These are phyloP conservation scores for Canis aureus DNA, from an alignment of 2,113 vertebrate genomes.

Conservation along the genomic window DNA sequence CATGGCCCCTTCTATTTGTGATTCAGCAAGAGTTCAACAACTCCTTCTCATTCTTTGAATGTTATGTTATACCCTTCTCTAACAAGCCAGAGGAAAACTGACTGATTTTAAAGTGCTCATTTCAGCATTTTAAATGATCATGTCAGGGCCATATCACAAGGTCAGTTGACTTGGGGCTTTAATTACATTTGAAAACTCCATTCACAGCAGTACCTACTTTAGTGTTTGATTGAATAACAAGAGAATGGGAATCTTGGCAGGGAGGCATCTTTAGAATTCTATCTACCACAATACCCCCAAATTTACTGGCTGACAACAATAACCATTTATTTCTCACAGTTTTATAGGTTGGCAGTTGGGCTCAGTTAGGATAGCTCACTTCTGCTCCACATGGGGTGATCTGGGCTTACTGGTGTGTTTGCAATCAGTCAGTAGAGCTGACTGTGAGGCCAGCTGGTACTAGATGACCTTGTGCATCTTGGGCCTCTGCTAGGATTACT, in stretches of 20 bases:
- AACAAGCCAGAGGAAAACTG: background rate
- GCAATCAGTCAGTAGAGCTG: background rate
- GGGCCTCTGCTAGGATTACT: background rate
- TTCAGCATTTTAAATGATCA: background rate
- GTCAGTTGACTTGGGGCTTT: background rate
- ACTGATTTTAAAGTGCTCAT: background rate
- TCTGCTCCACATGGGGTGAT: background rate
- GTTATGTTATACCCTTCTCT: background rate
- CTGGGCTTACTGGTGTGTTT: background rate
- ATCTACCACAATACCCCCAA: background rate
- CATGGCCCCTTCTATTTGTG: background rate
- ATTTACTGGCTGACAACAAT: background rate
- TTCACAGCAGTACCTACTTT: background rate
- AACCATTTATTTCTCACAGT: background rate
- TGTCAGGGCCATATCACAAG: background rate
- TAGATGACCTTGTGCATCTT: background rate
- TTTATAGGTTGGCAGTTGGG: background rate
- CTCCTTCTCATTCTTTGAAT: background rate
- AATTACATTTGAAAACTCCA: background rate
- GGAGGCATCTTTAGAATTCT: background rate
- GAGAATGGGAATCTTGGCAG: background rate
- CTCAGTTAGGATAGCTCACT: background rate
- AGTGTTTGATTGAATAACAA: background rate
- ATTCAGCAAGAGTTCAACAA: background rate
- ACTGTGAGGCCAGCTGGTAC: background rate